Base-by-base conservation (phyloP, 2,797 vertebrate genomes). In the Lindbergichthys nudifrons region DNA sequence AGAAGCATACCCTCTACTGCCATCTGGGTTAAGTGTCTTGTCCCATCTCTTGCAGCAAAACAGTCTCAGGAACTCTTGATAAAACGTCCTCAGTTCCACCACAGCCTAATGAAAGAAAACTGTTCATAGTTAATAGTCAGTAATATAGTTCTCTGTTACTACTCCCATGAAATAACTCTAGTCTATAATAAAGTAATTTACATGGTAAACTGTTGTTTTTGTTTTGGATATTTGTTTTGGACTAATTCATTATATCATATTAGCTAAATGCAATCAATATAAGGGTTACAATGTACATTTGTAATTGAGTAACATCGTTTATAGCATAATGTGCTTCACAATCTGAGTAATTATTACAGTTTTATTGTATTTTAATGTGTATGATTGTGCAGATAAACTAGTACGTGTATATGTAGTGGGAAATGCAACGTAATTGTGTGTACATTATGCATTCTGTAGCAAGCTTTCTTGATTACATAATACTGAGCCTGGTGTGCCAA, bases 41-140 rank as follows among this genome's bases (percentile, higher is more conserved):
- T 77, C 72, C 32, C 9, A 10, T 81, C 12, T 75, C 62, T 72
- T 48, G 18, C 63, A 82, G 71, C 66, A 67, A 64, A 48, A 75
- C 69, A 51, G 80, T 88, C 90, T 91, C 91, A 91, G 88, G 88
- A 89, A 76, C 62, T 84, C 75, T 56, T 43, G 18, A 62, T 56
- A 56, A 12, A n/a, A 50, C 64, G 30, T 53, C 36, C 23, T 75
- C 73, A 26, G 16, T 72, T 46, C 53, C 47, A 51, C n/a, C 70
- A 56, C 54, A 81, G 54, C 48, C 48, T 19, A 47, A 32, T 56
- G 15, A 62, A n/a, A 4, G 41, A 46, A 50, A 53, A 51, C 48
- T n/a, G 43, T 41, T 14, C 39, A 15, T 62, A 46, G 53, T 73
- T 65, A 16, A 79, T 61, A 81, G 46, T 50, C 36, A 69, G n/a